A percentile compares a stretch with the other conserved stretches of the same genome.
These are phyloP conservation scores for Ecdyonurus torrentis DNA, from an alignment of 2,888 invertebrate genomes.

Conservation along the genomic window DNA sequence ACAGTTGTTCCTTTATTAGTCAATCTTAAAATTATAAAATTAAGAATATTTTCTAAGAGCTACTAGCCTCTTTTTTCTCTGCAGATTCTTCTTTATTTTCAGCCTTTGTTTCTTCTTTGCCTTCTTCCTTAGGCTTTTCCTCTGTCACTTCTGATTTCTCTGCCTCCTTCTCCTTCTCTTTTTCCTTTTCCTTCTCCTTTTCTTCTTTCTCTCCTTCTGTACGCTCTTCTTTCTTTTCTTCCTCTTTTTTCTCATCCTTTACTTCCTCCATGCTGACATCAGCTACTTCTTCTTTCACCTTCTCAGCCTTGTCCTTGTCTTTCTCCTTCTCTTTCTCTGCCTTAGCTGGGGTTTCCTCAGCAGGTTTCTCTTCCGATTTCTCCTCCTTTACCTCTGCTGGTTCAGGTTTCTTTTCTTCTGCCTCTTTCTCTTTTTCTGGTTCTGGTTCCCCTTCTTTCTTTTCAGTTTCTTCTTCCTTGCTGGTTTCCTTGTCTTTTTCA, in stretches of 20 bases:
- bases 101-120: conserved; percentile 13
- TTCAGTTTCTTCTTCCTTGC: conserved; percentile 11
- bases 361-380: conserved; percentile 17
- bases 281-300: background rate
- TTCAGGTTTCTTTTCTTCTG: conserved; percentile 14
- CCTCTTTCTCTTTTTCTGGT: conserved; percentile 17
- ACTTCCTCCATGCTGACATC: conserved; percentile 11
- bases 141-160: conserved; percentile 6
- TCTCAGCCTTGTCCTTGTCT: conserved; percentile 9
- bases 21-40: conserved; percentile 9
- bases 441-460: conserved; percentile 17
- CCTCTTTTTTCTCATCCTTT: conserved; percentile 16
- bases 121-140: conserved; percentile 1
- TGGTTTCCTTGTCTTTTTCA: conserved; percentile 17
- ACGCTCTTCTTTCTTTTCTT: conserved; percentile 13
- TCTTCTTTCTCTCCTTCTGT: conserved; percentile 15
- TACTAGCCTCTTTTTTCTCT: conserved; percentile 26
- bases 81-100: conserved; percentile 29
- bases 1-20: background rate
- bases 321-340: conserved; percentile 11
- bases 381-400: conserved; percentile 16
- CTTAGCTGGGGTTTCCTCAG: conserved; percentile 13
- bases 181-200: conserved; percentile 10
- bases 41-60: conserved; percentile 18
- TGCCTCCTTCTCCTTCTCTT: conserved; percentile 7